Percentiles rank a stretch among this genome's conserved stretches.
phyloP scores from a whole-genome alignment of 1,140 invertebrate species.

The Scaptomyza montana region DNA sequence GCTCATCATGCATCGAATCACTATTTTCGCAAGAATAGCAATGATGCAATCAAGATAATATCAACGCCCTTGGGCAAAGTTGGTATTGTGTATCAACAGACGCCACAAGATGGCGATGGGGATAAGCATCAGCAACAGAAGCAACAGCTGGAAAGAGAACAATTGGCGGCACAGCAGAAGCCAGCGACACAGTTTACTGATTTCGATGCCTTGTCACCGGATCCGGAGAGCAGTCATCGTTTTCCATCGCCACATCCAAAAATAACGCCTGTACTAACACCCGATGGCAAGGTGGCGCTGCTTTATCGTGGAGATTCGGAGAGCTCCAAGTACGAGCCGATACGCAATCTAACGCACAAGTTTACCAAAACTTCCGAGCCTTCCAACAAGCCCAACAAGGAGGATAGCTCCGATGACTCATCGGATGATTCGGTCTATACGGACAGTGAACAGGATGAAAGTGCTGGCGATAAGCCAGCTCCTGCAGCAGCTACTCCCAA shows the following conservation, averaged over 20 bases:
- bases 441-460: conserved; percentile 60
- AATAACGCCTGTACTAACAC: conserved; percentile 83
- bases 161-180: conserved; percentile 55
- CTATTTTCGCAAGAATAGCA: conserved; percentile 81
- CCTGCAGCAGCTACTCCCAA: conserved; percentile 46
- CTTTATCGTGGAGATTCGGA: conserved; percentile 83
- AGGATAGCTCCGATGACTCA: conserved; percentile 58
- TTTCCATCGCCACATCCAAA: conserved; percentile 83
- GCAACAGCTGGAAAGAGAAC: conserved; percentile 31
- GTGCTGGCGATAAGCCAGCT: conserved; percentile 41
- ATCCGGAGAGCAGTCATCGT: conserved; percentile 83
- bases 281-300: conserved; percentile 84
- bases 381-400: conserved; percentile 22
- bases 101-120: conserved; percentile 55
- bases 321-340: conserved; percentile 83
- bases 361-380: conserved; percentile 47
- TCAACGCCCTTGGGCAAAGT: conserved; percentile 82
- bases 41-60: conserved; percentile 83
- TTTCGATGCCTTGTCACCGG: conserved; percentile 81
- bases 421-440: conserved; percentile 68
- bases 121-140: conserved; percentile 42
- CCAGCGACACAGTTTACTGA: conserved; percentile 69
- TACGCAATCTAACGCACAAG: conserved; percentile 81
- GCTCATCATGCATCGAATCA: conserved; percentile 42
- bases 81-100: conserved; percentile 82